Evolutionary conservation across 2,797 vertebrate genomes (phyloP), one percentile per base, ranked within the genome.

Genomic region (Enteromius fasciolatus): DNA sequence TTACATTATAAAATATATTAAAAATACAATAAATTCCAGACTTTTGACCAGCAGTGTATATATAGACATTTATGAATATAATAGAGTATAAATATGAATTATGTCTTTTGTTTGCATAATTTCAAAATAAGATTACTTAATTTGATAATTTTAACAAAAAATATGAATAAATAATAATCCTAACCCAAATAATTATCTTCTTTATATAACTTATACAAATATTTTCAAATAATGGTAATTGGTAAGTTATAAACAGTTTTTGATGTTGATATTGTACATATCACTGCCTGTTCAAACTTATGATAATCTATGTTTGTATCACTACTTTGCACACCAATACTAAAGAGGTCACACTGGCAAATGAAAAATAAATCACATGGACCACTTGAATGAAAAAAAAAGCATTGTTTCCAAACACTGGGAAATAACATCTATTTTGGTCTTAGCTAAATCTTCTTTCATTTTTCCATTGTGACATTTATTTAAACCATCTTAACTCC

Each of bases 381-480:
- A 36, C 20, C 10, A 52, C 48, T 54, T 36, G 0, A n/a, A 54
- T 52, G 3, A n/a, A n/a, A 64, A 74, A 36, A n/a, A n/a, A 64
- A 74, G 73, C 33, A 10, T 4, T 1, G 2, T 67, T 82, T 76
- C 61, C 31, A 12, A 52, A 61, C 36, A n/a, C 59, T 74, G 17
- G 23, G 7, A 50, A 74, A 52, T 28, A 66, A 14, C 72, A 76
- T 52, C 31, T 28, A 74, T 73, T 66, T 9, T 31, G 25, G 12
- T 52, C 39, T 83, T 59, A 41, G 31, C 20, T 76, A 59, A 69
- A 77, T 77, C 81, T 44, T 25, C 72, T 76, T 81, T 48, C 0
- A 18, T 73, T 82, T 76, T 82, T 82, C 63, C 18, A 46, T 66
- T 75, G 28, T 74, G 61, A 12, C 31, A 57, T 76, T 44, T 68